phyloP scores from a whole-genome alignment of 1,140 invertebrate species.

The Papilio helenus region DNA sequence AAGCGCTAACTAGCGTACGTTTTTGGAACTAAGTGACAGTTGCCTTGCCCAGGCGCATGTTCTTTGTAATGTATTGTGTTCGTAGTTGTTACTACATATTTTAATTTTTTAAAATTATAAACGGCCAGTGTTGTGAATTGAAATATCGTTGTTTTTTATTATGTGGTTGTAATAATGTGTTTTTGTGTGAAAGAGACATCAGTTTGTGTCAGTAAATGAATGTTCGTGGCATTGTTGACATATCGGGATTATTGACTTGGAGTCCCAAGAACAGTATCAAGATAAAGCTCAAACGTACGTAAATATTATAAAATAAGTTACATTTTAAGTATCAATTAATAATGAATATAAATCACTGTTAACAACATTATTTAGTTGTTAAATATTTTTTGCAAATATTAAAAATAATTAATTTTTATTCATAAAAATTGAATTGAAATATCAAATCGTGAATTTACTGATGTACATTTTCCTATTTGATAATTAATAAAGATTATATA shows the following conservation, averaged over 20 bases:
- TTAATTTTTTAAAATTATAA: slow-evolving; percentile 33
- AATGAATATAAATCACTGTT: background rate
- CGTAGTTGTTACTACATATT: slow-evolving; percentile 27
- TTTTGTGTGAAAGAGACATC: slow-evolving; percentile 52
- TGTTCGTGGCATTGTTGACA: slow-evolving; percentile 73
- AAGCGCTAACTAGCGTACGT: slow-evolving; percentile 63
- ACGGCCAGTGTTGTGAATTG: slow-evolving; percentile 32
- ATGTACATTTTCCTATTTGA: background rate
- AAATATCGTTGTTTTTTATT: slow-evolving; percentile 37
- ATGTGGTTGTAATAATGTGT: slow-evolving; percentile 47
- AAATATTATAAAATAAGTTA: slow-evolving; percentile 41
- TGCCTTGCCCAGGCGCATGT: slow-evolving; percentile 67
- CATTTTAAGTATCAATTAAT: background rate
- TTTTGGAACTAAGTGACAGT: slow-evolving; percentile 65
- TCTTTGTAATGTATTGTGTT: slow-evolving; percentile 65
- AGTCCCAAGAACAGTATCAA: slow-evolving; percentile 78
- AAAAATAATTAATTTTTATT: too few relatives aligned
- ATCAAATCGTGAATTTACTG: background rate
- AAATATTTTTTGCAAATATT: background rate
- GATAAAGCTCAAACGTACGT: slow-evolving; percentile 81
- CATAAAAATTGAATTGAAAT: too few relatives aligned
- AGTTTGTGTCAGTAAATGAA: slow-evolving; percentile 79
- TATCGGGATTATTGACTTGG: slow-evolving; percentile 77
- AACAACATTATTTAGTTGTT: background rate
- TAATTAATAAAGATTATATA: background rate